Conservation (phyloP, 2,797 vertebrate genomes). For the Malurus leucopterus region DNA sequence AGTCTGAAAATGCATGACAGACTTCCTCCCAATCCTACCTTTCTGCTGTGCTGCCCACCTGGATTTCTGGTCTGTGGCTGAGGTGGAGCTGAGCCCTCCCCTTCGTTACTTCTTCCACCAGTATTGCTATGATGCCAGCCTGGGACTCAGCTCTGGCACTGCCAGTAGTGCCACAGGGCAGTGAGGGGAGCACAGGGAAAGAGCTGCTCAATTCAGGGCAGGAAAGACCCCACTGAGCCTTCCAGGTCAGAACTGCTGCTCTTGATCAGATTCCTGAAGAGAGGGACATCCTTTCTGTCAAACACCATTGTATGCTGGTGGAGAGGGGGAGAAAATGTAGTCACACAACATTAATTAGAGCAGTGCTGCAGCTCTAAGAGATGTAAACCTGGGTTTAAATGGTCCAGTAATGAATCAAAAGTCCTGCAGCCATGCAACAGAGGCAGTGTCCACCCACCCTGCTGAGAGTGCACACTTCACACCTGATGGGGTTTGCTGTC, state of each 20-base stretch:
- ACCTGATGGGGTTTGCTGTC: not conserved
- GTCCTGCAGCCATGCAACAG: not conserved
- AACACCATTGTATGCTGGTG: not conserved
- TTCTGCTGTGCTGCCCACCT: not conserved
- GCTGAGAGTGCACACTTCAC: rapidly evolving
- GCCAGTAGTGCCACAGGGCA: not conserved
- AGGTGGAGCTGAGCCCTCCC: not conserved
- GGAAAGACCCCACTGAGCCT: not conserved
- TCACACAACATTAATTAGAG: not conserved
- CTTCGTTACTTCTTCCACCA: rapidly evolving
- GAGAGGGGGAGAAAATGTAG: not conserved
- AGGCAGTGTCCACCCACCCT: not conserved
- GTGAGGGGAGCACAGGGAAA: not conserved
- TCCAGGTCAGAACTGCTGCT: not conserved
- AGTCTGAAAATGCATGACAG: not conserved
- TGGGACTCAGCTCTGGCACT: not conserved
- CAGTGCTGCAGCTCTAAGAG: not conserved
- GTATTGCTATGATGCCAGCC: rapidly evolving
- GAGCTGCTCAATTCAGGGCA: not conserved
- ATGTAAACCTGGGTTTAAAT: not conserved
- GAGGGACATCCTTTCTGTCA: not conserved
- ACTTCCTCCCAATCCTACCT: not conserved
- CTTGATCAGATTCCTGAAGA: not conserved
- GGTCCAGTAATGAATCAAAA: not conserved
- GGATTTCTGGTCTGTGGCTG: not conserved